phyloP scores from a whole-genome alignment of 2,888 invertebrate genomes.

The Matsumyia berberina region DNA sequence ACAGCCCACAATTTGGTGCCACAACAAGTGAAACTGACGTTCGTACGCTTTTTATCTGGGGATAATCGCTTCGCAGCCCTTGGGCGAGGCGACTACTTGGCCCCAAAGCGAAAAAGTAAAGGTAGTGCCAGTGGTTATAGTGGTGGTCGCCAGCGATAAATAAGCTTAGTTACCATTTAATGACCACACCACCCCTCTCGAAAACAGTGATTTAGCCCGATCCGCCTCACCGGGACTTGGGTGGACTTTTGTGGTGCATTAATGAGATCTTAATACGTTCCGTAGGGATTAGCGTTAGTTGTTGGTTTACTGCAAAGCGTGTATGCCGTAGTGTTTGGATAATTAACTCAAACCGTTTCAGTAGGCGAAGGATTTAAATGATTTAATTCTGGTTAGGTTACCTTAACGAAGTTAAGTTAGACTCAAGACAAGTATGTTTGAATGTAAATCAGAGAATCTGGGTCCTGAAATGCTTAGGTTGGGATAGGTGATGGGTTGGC shows the following conservation, averaged over 20 bases:
- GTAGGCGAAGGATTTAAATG: conserved; percentile 13
- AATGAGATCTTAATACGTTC: conserved; percentile 74
- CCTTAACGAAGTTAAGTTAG: no score
- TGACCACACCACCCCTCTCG: conserved; percentile 26
- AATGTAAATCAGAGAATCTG: no score
- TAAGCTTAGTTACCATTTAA: conserved; percentile 75
- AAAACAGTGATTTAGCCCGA: conserved; percentile 50
- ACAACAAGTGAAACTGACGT: conserved; percentile 62
- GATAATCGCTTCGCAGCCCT: conserved; percentile 72
- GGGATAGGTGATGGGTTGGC: no score
- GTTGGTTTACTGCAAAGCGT: conserved; percentile 37
- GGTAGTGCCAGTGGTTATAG: conserved; percentile 63
- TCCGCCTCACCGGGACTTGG: conserved; percentile 22
- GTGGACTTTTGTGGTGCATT: conserved; percentile 72
- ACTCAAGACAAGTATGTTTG: no score
- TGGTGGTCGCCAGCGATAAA: conserved; percentile 71
- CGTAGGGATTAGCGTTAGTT: conserved; percentile 54
- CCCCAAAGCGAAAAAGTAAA: conserved; percentile 34
- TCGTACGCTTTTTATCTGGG: conserved; percentile 72
- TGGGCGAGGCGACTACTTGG: conserved; percentile 52
- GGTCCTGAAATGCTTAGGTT: no score
- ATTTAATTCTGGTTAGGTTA: not conserved
- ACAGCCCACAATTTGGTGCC: conserved; percentile 20
- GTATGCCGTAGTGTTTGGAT: conserved; percentile 25
- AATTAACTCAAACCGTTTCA: conserved; percentile 41